Conservation (phyloP, 2,113 vertebrate genomes). For the Triplophysa siluroides region DNA sequence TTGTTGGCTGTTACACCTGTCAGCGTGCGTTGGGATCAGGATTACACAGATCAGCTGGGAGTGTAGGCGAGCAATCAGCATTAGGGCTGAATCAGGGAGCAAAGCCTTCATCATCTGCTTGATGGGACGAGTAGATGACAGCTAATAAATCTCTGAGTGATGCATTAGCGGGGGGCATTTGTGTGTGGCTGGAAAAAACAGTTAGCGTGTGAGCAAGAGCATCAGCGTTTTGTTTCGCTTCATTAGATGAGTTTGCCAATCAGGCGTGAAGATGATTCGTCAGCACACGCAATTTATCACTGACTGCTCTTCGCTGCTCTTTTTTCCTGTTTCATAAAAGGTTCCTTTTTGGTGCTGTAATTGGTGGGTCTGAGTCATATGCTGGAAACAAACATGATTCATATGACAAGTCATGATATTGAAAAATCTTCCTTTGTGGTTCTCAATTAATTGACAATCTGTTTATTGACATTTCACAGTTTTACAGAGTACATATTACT, state of each 20-base stretch:
- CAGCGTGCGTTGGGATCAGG: constrained; percentile 39
- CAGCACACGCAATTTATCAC: not conserved
- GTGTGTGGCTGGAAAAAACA: not conserved
- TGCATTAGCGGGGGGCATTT: constrained; percentile 37
- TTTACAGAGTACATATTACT: too few species aligned
- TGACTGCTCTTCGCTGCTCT: constrained; percentile 5
- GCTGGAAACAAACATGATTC: not conserved
- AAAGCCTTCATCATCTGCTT: constrained; percentile 28
- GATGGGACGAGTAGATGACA: constrained; percentile 39
- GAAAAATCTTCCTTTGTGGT: not conserved
- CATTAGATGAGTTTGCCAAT: constrained; percentile 41
- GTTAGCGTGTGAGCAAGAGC: not conserved
- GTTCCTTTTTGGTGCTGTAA: not conserved
- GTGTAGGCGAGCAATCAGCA: constrained; percentile 33
- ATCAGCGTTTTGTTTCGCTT: constrained; percentile 19
- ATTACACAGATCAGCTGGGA: constrained; percentile 37
- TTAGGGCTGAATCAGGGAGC: constrained; percentile 42
- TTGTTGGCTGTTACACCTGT: constrained; percentile 48
- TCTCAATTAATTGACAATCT: not conserved
- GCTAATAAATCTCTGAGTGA: constrained; percentile 50
- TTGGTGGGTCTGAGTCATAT: not conserved
- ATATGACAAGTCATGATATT: not conserved
- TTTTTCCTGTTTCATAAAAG: not conserved
- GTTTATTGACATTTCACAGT: too few species aligned
- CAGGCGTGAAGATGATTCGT: constrained; percentile 5